Evolutionary conservation across 2,797 vertebrate genomes (phyloP).

Genomic region (Nannoperca australis): DNA sequence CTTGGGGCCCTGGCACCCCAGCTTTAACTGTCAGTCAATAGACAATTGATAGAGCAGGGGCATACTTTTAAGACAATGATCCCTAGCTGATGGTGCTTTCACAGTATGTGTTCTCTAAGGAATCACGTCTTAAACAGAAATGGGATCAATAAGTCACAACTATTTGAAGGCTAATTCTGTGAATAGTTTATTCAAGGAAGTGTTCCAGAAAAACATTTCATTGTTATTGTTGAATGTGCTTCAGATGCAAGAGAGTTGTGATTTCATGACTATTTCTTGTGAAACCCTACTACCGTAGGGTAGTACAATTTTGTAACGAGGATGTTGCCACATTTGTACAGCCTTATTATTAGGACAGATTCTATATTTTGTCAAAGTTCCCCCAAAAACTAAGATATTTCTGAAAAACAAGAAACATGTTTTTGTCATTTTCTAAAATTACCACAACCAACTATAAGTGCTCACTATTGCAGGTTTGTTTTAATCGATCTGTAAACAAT

Average conservation of each 20-base stretch:
- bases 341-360: conserved; percentile 13
- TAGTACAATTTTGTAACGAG: conserved; percentile 15
- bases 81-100: conserved; percentile 35
- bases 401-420: neutral
- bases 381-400: neutral
- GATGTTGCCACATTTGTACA: neutral
- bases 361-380: neutral
- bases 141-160: conserved; percentile 11
- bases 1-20: neutral
- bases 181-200: conserved; percentile 56
- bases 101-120: conserved; percentile 39
- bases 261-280: conserved; percentile 29
- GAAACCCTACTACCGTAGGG: conserved; percentile 31
- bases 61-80: conserved; percentile 12
- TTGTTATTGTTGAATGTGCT: conserved; percentile 35
- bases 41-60: neutral
- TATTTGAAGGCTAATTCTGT: conserved; percentile 42
- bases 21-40: neutral
- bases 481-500: conserved; percentile 11
- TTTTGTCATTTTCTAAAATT: neutral
- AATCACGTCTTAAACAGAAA: conserved; percentile 41
- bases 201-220: conserved; percentile 43
- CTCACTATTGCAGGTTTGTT: neutral
- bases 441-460: neutral
- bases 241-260: conserved; percentile 10